Base-by-base conservation (phyloP, 2,113 vertebrate species). In the Gadus chalcogrammus region DNA sequence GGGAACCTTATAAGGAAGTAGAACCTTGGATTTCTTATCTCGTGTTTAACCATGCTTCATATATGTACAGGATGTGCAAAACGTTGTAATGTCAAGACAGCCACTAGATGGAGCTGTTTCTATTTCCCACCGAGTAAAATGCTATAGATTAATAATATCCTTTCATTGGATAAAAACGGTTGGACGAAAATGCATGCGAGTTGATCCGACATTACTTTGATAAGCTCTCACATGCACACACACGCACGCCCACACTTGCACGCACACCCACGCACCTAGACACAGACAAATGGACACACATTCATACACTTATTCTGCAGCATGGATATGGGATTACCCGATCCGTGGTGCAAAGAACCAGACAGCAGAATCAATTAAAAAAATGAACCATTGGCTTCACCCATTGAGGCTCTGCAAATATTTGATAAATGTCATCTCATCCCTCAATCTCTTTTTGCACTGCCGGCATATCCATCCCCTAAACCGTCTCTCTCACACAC, bases 91-190 rank as follows among this genome's bases (percentile, higher is more conserved):
- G 8, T 66, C 38, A 2, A 13, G 4, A 15, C 15, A 2, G 9
- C 75, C 87, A 82, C 85, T 83, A 61, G 81, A 74, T 77, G 83
- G 80, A 80, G 83, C 83, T 87, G 73, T 82, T 80, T 72, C 81
- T 77, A 61, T 79, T 81, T 48, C 42, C 72, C 71, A 63, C 48
- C 24, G 15, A 16, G 18, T 9, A 15, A 15, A 2, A n/a, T 15
- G 61, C 17, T n/a, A 18, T 42, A 15, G 16, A 48, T 48, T 48
- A 12, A 1, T 9, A 48, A 48, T 48, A 9, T 48, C 42, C 42
- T 48, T 48, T 48, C 42, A 48, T 48, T 48, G 42, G 5, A 48
- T 48, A 13, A 48, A 35, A 48, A 48, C 42, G 2, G 42, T 48
- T 48, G 8, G 8, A 48, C 42, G 42, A 48, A 48, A 48, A 48